Percentiles rank a stretch among this genome's conserved stretches.
phyloP scores from a whole-genome alignment of 2,113 vertebrate species.

The Melospiza melodia region DNA sequence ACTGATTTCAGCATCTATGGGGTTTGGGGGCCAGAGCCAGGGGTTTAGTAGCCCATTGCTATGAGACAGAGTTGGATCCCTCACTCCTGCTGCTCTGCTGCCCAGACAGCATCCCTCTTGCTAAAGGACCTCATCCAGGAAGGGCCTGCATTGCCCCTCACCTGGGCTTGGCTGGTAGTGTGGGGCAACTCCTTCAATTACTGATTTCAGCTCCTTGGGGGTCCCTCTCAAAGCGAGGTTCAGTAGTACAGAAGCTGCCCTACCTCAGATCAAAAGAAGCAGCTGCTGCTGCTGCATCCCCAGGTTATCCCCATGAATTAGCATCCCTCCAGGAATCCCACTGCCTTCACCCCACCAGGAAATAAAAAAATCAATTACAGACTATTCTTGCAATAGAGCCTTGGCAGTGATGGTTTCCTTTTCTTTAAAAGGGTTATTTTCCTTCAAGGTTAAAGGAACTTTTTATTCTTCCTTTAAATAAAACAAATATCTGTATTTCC shows the following conservation, averaged over 20 bases:
- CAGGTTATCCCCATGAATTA: background rate
- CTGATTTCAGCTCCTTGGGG: background rate
- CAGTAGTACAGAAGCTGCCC: background rate
- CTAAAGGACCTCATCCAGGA: background rate
- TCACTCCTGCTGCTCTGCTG: rapidly evolving
- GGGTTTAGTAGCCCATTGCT: no score
- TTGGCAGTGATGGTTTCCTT: background rate
- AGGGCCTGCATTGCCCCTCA: background rate
- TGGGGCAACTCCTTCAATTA: background rate
- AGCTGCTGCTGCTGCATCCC: background rate
- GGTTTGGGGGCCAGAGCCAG: background rate
- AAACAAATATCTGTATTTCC: background rate
- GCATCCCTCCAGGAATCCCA: background rate
- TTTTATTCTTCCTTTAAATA: background rate
- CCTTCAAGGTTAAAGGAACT: background rate
- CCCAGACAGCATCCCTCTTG: background rate
- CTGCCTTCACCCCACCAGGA: background rate
- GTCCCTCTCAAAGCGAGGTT: background rate
- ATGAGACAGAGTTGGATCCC: background rate
- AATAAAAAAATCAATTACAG: background rate
- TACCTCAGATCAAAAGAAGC: background rate
- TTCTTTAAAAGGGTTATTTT: background rate
- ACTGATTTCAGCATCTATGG: rapidly evolving
- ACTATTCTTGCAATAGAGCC: background rate
- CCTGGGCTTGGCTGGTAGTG: background rate